Percentiles rank a stretch among this genome's conserved stretches.
Conservation (phyloP, 2,888 invertebrate genomes). For the Dascillus cervinus region DNA sequence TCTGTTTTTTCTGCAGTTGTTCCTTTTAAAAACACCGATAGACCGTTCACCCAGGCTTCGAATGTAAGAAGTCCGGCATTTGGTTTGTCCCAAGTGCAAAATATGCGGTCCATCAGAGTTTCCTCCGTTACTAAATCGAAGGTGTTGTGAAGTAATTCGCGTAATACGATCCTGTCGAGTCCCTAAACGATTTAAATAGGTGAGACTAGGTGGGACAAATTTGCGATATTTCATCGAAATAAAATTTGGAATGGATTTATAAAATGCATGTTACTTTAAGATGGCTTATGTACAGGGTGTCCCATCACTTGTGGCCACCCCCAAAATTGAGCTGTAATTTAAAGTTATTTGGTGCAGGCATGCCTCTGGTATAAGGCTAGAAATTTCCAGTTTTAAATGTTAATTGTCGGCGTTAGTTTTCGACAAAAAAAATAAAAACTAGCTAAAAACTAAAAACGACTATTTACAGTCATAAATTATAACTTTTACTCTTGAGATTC, state of each 20-base stretch:
- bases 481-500: too few species aligned
- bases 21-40: conserved; percentile 62
- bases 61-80: conserved; percentile 42
- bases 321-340: too few species aligned
- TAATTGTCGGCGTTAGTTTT: too few species aligned
- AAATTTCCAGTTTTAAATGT: too few species aligned
- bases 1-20: conserved; percentile 55
- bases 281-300: too few species aligned
- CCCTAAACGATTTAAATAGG: conserved; percentile 32
- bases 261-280: too few species aligned
- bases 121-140: conserved; percentile 66
- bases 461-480: too few species aligned
- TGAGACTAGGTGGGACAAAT: neutral
- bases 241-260: neutral
- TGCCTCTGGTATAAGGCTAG: too few species aligned
- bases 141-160: conserved; percentile 55
- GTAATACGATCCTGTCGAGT: conserved; percentile 51
- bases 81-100: conserved; percentile 55
- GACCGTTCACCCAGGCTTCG: conserved; percentile 60
- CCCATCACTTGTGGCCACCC: too few species aligned
- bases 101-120: conserved; percentile 58
- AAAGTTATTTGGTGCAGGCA: too few species aligned
- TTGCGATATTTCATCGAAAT: neutral
- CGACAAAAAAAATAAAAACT: too few species aligned
- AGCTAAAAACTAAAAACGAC: too few species aligned